phyloP scores from a whole-genome alignment of 2,113 vertebrate species.

The Istiophorus platypterus region DNA sequence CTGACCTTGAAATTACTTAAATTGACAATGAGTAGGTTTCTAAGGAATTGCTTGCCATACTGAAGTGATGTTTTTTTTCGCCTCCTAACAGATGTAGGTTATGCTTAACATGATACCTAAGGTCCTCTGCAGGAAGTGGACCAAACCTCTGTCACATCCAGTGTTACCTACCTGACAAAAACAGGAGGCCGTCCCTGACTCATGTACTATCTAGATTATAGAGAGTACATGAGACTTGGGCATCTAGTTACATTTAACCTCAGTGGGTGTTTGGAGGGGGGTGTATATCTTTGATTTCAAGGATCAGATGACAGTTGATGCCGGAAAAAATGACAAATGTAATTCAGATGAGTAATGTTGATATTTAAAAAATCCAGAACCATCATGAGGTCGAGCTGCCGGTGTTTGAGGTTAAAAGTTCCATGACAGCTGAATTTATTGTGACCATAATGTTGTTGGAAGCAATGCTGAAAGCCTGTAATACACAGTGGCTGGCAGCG shows the following conservation, averaged over 20 bases:
- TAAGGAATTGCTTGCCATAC: not conserved
- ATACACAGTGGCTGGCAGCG: not conserved
- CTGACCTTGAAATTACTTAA: not conserved
- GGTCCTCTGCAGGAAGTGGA: conserved; percentile 72
- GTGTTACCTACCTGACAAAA: conserved; percentile 25
- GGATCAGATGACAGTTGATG: conserved; percentile 27
- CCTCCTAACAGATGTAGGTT: conserved; percentile 29
- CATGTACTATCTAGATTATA: not conserved
- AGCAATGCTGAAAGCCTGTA: not conserved
- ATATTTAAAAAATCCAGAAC: conserved; percentile 14
- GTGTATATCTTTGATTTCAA: conserved; percentile 20
- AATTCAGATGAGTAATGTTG: conserved; percentile 17
- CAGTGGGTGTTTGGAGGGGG: conserved; percentile 3
- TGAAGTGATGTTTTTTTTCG: conserved; percentile 44
- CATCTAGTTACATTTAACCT: not conserved
- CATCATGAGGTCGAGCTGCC: not conserved
- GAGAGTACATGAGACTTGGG: not conserved
- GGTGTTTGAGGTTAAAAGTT: conserved; percentile 19
- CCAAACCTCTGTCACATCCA: conserved; percentile 67
- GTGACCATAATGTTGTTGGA: conserved; percentile 7
- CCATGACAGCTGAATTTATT: conserved; percentile 33
- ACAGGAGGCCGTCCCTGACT: conserved; percentile 4
- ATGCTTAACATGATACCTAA: conserved; percentile 57
- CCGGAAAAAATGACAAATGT: conserved; percentile 9
- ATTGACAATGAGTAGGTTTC: conserved; percentile 12